Conservation (phyloP, 2,888 invertebrate species). For the Orthosia gothica region DNA sequence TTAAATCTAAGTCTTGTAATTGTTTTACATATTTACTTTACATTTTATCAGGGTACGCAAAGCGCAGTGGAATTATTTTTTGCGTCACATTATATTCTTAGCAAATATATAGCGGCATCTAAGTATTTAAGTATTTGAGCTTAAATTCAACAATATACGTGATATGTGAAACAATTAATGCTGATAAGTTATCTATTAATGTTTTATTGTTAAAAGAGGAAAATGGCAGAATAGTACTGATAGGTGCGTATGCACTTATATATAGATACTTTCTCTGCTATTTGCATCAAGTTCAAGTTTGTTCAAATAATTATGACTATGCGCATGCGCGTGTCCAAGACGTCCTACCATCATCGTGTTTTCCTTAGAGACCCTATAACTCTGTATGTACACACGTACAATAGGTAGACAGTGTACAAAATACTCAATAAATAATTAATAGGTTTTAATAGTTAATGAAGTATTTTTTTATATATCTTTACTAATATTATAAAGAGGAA, state of each 20-base stretch:
- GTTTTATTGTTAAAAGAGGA: slow-evolving; percentile 34
- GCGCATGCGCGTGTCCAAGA: background rate
- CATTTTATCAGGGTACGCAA: slow-evolving; percentile 58
- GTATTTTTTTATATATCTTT: too few species aligned
- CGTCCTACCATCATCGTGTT: background rate
- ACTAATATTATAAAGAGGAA: too few species aligned
- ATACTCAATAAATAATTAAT: too few species aligned
- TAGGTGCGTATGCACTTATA: background rate
- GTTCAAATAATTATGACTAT: slow-evolving; percentile 4
- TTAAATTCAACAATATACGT: slow-evolving; percentile 58
- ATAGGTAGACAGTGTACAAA: too few species aligned
- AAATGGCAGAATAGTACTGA: slow-evolving; percentile 14
- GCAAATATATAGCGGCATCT: slow-evolving; percentile 38
- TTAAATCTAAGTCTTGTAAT: slow-evolving; percentile 47
- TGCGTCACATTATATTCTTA: slow-evolving; percentile 52
- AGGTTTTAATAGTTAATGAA: too few species aligned
- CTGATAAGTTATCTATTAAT: slow-evolving; percentile 55
- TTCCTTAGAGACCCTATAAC: background rate
- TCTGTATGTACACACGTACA: too few species aligned
- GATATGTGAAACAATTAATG: slow-evolving; percentile 59
- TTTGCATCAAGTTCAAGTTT: slow-evolving; percentile 25
- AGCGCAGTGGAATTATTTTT: slow-evolving; percentile 61
- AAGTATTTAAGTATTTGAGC: slow-evolving; percentile 59
- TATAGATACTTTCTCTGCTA: background rate
- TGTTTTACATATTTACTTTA: slow-evolving; percentile 57